phyloP scores from a whole-genome alignment of 1,140 invertebrate genomes.

The Temnothorax curvispinosus region DNA sequence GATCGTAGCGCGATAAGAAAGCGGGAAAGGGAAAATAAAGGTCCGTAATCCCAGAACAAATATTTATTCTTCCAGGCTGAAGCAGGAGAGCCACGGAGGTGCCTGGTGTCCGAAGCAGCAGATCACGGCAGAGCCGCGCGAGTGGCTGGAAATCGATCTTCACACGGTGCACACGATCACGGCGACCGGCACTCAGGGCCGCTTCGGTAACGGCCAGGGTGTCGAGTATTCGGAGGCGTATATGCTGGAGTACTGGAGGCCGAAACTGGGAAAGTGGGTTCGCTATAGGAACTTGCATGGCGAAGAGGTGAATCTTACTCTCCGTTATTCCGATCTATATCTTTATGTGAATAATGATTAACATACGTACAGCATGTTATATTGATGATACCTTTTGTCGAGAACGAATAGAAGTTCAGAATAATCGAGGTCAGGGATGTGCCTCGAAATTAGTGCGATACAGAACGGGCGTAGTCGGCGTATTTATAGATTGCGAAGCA shows the following conservation, averaged over 20 bases:
- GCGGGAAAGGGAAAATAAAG: constrained; percentile 49
- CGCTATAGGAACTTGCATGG: constrained; percentile 89
- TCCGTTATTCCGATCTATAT: neutral
- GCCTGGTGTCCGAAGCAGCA: constrained; percentile 94
- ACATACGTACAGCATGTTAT: too few relatives aligned
- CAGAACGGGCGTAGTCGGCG: neutral
- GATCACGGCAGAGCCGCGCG: constrained; percentile 90
- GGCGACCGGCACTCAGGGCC: constrained; percentile 92
- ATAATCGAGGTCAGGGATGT: constrained; percentile 4
- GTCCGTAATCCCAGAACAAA: constrained; percentile 67
- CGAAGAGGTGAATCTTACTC: constrained; percentile 87
- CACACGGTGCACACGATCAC: constrained; percentile 91
- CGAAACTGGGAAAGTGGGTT: constrained; percentile 90
- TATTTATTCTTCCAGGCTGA: constrained; percentile 88
- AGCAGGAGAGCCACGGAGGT: constrained; percentile 91
- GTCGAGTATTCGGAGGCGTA: constrained; percentile 92
- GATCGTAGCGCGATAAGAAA: constrained; percentile 49
- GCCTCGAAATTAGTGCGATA: constrained; percentile 5
- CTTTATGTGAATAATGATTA: neutral
- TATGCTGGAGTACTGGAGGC: constrained; percentile 92
- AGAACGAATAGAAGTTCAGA: neutral
- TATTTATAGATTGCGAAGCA: constrained; percentile 22
- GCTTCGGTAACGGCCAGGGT: constrained; percentile 94
- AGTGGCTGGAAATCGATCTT: constrained; percentile 94
- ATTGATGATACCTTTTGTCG: too few relatives aligned